phyloP scores from a whole-genome alignment of 30 jellyfish, hydroid and myxozoan species.

The Turritopsis rubra region DNA sequence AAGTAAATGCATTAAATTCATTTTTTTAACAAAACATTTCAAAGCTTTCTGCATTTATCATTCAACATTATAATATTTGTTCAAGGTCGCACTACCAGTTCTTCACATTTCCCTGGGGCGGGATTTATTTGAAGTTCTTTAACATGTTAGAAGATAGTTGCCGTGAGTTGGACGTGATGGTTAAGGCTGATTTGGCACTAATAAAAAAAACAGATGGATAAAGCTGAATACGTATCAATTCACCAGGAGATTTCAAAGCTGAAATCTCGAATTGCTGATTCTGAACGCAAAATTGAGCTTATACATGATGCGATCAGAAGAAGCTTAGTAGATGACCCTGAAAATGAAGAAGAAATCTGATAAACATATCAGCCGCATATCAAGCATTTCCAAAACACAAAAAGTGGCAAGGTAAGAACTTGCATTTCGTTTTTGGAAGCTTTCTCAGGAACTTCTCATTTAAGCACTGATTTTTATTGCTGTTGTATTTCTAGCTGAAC shows the following conservation, averaged over 20 bases:
- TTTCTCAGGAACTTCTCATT: no score
- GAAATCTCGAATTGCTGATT: slow-evolving; percentile 10
- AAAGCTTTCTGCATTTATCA: neutral
- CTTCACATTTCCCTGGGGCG: slow-evolving; percentile 59
- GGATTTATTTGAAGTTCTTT: slow-evolving; percentile 17
- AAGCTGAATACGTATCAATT: neutral
- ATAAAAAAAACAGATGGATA: slow-evolving; percentile 6
- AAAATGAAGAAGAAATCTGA: neutral
- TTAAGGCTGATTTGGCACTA: slow-evolving; percentile 30
- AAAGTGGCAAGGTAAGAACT: neutral
- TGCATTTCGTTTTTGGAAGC: neutral
- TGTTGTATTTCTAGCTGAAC: neutral
- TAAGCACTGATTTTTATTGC: neutral
- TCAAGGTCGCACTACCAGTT: slow-evolving; percentile 58
- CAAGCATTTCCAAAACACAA: neutral
- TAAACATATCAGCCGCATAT: slow-evolving; percentile 9
- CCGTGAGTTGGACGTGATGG: slow-evolving; percentile 21
- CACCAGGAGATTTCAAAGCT: neutral
- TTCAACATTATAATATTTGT: slow-evolving; percentile 8
- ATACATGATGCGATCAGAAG: neutral
- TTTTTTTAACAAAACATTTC: no score
- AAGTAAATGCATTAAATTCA: neutral
- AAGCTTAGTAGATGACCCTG: slow-evolving; percentile 15
- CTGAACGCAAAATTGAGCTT: slow-evolving; percentile 5
- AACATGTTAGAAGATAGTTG: slow-evolving; percentile 29